Conservation (phyloP, 2,888 invertebrate genomes). For the Trissolcus brochymenae region DNA sequence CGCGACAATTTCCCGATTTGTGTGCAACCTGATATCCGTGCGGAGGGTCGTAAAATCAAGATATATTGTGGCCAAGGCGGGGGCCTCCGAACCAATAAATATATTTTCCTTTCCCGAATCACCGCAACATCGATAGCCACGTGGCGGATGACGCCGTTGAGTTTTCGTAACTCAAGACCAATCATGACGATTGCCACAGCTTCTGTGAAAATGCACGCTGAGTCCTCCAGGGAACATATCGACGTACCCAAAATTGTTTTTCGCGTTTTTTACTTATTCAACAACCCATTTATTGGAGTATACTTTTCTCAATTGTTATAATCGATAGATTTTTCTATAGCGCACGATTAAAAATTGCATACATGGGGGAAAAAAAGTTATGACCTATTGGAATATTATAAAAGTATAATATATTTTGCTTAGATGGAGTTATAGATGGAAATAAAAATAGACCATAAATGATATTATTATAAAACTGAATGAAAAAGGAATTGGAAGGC, state of each 20-base stretch:
- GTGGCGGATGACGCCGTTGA: slow-evolving; percentile 71
- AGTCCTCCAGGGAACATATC: slow-evolving; percentile 23
- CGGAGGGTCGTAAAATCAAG: slow-evolving; percentile 76
- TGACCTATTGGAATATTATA: no score
- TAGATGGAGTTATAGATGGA: no score
- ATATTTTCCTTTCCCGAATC: slow-evolving; percentile 60
- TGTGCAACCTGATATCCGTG: slow-evolving; percentile 75
- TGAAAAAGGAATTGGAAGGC: no score
- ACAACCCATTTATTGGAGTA: no score
- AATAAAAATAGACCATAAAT: no score
- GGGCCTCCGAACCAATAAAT: slow-evolving; percentile 68
- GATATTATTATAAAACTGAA: no score
- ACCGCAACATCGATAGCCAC: slow-evolving; percentile 60
- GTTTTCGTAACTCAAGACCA: slow-evolving; percentile 69
- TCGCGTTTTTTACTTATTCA: slow-evolving; percentile 8
- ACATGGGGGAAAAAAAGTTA: not conserved
- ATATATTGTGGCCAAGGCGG: slow-evolving; percentile 69
- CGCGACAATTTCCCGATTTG: slow-evolving; percentile 73
- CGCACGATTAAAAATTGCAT: no score
- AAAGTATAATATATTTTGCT: no score
- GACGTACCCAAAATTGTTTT: slow-evolving; percentile 26
- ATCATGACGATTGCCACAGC: slow-evolving; percentile 63
- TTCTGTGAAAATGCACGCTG: slow-evolving; percentile 32
- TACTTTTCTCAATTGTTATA: no score
- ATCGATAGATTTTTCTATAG: no score